Percentiles rank a stretch among this genome's conserved stretches.
Conservation (phyloP, 2,797 vertebrate genomes). For the Pitangus sulphuratus region DNA sequence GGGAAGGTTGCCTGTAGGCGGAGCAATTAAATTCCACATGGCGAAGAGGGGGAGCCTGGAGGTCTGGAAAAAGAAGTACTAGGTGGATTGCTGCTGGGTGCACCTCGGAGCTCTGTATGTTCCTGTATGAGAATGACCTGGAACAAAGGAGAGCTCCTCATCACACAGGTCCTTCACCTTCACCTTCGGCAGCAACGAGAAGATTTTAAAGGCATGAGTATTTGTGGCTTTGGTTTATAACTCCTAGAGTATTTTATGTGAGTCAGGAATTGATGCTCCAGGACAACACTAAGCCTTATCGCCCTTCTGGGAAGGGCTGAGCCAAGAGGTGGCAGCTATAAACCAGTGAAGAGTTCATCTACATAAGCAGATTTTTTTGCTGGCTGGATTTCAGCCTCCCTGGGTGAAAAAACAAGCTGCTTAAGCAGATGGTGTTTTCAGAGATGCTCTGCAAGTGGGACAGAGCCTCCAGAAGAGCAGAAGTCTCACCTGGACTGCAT, state of each 20-base stretch:
- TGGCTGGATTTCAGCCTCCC: not conserved
- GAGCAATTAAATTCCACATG: not conserved
- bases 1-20: not conserved
- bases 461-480: not conserved
- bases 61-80: not conserved
- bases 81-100: not conserved
- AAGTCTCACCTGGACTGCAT: not conserved
- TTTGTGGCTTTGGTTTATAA: not conserved
- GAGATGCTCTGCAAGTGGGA: not conserved
- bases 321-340: not conserved
- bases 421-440: not conserved
- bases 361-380: not conserved
- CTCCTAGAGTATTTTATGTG: not conserved
- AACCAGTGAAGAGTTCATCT: not conserved
- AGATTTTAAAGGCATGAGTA: not conserved
- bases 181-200: not conserved
- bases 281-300: not conserved
- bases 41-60: not conserved
- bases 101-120: not conserved
- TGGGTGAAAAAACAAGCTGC: not conserved
- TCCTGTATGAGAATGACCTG: not conserved
- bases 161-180: not conserved
- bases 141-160: not conserved
- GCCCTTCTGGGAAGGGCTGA: fast-evolving
- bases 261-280: not conserved